These are phyloP conservation scores for Myodes glareolus DNA, from an alignment of 2,113 vertebrate genomes.

Conservation along the genomic window DNA sequence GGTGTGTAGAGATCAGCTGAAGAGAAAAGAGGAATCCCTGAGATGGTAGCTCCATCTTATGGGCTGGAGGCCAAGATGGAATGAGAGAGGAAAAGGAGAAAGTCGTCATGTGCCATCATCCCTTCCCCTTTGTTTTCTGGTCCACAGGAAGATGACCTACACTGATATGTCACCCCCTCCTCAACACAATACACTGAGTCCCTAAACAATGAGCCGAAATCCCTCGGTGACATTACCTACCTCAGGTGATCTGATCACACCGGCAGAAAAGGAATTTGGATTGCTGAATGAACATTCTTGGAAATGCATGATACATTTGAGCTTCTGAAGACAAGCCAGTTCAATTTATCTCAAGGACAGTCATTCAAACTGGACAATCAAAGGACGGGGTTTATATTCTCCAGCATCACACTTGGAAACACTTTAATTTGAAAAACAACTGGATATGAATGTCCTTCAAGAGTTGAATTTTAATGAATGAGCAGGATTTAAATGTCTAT, in stretches of 20 bases:
- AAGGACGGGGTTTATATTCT: background rate
- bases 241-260: background rate
- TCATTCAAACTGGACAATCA: background rate
- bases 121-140: background rate
- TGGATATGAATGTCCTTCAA: background rate
- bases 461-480: conserved; percentile 27
- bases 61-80: background rate
- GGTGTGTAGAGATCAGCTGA: background rate
- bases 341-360: conserved; percentile 17
- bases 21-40: background rate
- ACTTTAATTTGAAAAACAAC: background rate
- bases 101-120: background rate
- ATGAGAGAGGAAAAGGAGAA: background rate
- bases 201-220: background rate
- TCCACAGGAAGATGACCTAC: too few relatives aligned
- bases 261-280: background rate
- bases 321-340: conserved; percentile 29
- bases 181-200: background rate
- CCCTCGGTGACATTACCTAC: background rate
- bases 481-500: background rate
- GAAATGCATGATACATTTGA: conserved; percentile 25
- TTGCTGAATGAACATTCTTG: background rate
- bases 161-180: background rate
- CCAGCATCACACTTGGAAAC: background rate
- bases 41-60: background rate